These are phyloP conservation scores for Drosophila mimetica DNA, from an alignment of 2,888 invertebrate genomes.

Conservation along the genomic window DNA sequence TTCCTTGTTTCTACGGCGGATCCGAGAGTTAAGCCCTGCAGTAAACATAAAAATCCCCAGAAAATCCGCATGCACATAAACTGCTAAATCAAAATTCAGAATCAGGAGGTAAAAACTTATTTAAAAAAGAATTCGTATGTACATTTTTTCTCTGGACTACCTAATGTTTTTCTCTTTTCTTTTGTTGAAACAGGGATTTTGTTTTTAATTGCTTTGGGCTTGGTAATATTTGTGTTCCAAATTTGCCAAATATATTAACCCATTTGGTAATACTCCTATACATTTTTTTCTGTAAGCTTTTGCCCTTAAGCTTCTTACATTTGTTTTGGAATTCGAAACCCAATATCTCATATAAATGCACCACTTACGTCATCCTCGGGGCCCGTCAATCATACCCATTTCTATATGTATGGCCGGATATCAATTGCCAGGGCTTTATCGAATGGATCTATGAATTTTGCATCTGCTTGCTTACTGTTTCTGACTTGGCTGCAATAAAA, in stretches of 20 bases:
- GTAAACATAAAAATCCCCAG: constrained; percentile 65
- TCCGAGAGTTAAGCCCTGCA: constrained; percentile 55
- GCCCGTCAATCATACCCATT: constrained; percentile 5
- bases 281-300: no score
- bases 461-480: constrained; percentile 17
- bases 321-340: background rate
- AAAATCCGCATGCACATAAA: constrained; percentile 42
- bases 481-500: constrained; percentile 15
- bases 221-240: no score
- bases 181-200: background rate
- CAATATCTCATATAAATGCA: background rate
- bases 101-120: background rate
- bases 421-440: constrained; percentile 6
- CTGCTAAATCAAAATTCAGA: constrained; percentile 56
- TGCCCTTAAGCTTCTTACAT: background rate
- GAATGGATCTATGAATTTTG: constrained; percentile 13
- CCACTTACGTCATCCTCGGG: background rate
- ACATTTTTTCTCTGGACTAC: background rate
- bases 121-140: background rate
- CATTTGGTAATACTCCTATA: no score
- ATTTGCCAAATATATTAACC: no score
- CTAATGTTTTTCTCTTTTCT: background rate
- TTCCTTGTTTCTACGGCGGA: constrained; percentile 25
- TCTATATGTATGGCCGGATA: constrained; percentile 2
- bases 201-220: background rate